These are phyloP conservation scores for Phaetusa simplex DNA, from an alignment of 2,113 vertebrate species.

Conservation along the genomic window DNA sequence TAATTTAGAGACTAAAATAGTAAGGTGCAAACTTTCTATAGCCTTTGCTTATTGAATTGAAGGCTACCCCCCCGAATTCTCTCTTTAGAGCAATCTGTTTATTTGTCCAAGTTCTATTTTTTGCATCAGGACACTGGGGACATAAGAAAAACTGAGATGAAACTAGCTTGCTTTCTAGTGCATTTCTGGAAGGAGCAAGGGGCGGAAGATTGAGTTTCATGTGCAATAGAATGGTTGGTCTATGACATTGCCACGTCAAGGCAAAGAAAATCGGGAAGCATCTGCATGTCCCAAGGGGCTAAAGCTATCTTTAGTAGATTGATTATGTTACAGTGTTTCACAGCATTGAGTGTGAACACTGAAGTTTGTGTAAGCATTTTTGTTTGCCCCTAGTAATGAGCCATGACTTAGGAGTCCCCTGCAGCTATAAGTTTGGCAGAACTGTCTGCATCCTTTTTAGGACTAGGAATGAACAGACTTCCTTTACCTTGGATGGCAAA, in stretches of 20 bases:
- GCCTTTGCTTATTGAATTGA: not conserved
- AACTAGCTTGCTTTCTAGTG: not conserved
- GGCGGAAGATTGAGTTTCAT: not conserved
- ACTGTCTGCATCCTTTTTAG: not conserved
- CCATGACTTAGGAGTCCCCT: not conserved
- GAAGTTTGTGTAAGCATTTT: not conserved
- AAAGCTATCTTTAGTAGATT: not conserved
- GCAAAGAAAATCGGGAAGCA: not conserved
- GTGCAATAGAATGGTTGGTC: not conserved
- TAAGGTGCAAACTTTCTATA: not conserved
- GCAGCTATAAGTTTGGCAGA: not conserved
- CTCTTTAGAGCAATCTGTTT: not conserved
- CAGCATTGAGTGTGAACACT: not conserved
- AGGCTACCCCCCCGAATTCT: not conserved
- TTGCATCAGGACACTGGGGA: not conserved
- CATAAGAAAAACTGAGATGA: not conserved
- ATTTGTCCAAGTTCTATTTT: slow-evolving; percentile 15
- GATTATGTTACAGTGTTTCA: not conserved
- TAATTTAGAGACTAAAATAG: not conserved
- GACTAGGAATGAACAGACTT: not conserved
- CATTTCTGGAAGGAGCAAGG: not conserved
- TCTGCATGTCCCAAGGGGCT: not conserved
- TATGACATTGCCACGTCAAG: not conserved
- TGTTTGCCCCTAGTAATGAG: not conserved
- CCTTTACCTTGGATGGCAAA: not conserved